A percentile compares a stretch with the other conserved stretches of the same genome.
These are phyloP conservation scores for Kryptolebias ocellatus DNA, from an alignment of 2,797 vertebrate species.

Conservation along the genomic window DNA sequence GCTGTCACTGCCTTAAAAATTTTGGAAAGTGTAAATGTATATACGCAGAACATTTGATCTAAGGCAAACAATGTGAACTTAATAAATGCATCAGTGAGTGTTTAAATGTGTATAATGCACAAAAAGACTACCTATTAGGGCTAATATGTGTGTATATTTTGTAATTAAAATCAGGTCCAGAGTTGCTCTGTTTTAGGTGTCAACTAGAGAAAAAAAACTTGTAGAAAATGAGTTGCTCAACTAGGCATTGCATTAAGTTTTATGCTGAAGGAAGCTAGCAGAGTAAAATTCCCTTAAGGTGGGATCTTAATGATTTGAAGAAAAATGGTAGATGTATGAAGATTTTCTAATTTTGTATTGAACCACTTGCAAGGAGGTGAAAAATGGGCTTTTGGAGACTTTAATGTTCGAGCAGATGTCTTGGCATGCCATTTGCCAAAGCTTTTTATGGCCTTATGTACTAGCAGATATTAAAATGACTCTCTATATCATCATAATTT, in stretches of 20 bases:
- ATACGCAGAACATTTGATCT: neutral
- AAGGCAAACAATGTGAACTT: neutral
- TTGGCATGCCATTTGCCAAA: neutral
- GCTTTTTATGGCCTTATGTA: neutral
- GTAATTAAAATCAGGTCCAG: too few species aligned
- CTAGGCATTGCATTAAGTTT: too few species aligned
- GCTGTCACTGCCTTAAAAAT: constrained; percentile 9
- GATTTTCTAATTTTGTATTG: neutral
- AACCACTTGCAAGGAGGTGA: neutral
- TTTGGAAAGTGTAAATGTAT: constrained; percentile 24
- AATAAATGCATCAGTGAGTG: neutral
- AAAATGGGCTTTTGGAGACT: neutral
- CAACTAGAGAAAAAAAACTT: too few species aligned
- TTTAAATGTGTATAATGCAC: neutral
- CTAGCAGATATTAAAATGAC: constrained; percentile 13
- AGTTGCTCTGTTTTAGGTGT: too few species aligned
- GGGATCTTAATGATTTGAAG: neutral
- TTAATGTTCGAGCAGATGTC: neutral
- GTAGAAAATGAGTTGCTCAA: too few species aligned
- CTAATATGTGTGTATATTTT: neutral
- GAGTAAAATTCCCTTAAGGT: neutral
- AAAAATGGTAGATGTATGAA: neutral
- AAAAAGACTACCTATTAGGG: neutral
- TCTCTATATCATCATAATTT: neutral
- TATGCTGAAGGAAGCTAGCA: neutral